Evolutionary conservation across 2,888 invertebrate genomes (phyloP).

Genomic region (Aelia acuminata): DNA sequence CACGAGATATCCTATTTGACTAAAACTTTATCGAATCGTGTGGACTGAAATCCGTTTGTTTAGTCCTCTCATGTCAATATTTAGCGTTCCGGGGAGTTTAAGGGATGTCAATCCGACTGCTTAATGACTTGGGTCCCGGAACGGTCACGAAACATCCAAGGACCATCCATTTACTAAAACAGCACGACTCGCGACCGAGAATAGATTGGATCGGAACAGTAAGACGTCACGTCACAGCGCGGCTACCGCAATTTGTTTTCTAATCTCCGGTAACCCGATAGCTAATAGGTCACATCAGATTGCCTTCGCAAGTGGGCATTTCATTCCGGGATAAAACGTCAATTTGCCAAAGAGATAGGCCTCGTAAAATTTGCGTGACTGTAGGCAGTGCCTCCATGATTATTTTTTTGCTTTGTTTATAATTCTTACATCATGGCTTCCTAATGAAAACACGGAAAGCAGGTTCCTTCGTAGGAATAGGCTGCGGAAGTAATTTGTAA

Average conservation of each 20-base stretch:
- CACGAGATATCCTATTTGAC: not conserved
- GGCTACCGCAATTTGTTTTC: slow-evolving; percentile 2
- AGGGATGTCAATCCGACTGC: not conserved
- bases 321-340: not conserved
- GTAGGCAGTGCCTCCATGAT: not conserved
- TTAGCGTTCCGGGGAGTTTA: not conserved
- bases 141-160: not conserved
- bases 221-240: slow-evolving; percentile 13
- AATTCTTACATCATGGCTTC: not conserved
- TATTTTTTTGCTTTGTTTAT: no score
- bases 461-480: not conserved
- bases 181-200: not conserved
- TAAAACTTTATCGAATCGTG: not conserved
- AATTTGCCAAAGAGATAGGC: slow-evolving; percentile 1
- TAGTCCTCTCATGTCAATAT: not conserved
- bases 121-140: not conserved
- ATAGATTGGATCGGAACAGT: slow-evolving; percentile 11
- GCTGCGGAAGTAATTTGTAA: not conserved
- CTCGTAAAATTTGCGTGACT: slow-evolving; percentile 16
- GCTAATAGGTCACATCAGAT: not conserved
- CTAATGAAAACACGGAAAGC: slow-evolving; percentile 6
- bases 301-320: not conserved
- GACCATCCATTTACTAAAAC: not conserved
- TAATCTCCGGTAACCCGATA: not conserved
- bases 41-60: not conserved